Base-by-base conservation (phyloP, 2,797 vertebrate genomes). In the Myiothlypis coronata region DNA sequence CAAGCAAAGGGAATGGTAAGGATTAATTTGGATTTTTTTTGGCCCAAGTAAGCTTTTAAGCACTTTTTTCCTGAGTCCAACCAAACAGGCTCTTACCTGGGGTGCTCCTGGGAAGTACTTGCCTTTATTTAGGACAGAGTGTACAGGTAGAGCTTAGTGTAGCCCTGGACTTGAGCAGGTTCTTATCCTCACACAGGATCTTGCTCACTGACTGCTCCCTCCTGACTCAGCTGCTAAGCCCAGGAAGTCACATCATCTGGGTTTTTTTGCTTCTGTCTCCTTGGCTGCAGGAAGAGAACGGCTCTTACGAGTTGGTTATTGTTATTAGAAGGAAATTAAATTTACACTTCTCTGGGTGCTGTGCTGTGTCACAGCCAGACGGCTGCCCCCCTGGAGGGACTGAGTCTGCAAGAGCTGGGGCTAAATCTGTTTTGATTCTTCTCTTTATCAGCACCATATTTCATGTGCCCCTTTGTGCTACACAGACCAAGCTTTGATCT, bases 271-370 rank as follows among this genome's bases (percentile, higher is more conserved):
- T 84, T 67, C 83, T 11, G 24, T 82, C 70, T 80, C 60, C 60
- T 79, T 3, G 0, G 15, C 17, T 89, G 22, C 49, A 39, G 67
- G 63, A 80, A 63, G 32, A 83, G 39, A 92, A 90, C 14, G 3
- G 26, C 32, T 75, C 49, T 47, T 34, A 11, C 0, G 12, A 46
- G 44, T 76, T 79, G 52, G 26, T 70, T 87, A 34, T 87, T 83
- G 60, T 87, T 96, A 85, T 83, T 91, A 83, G 75, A 43, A 88
- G 80, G 50, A 96, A 93, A 81, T 90, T 49, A 65, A 88, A 93
- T 89, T 93, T 83, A 63, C 53, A 17, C 68, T 63, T 87, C 47
- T 89, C 37, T 61, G 90, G 91, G 72, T 88, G 87, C 76, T 92
- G 87, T 70, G 59, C 81, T 95, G 59, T 50, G 49, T 88, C 75